phyloP scores from a whole-genome alignment of 1,140 invertebrate genomes.

The Aradophagus sp. region DNA sequence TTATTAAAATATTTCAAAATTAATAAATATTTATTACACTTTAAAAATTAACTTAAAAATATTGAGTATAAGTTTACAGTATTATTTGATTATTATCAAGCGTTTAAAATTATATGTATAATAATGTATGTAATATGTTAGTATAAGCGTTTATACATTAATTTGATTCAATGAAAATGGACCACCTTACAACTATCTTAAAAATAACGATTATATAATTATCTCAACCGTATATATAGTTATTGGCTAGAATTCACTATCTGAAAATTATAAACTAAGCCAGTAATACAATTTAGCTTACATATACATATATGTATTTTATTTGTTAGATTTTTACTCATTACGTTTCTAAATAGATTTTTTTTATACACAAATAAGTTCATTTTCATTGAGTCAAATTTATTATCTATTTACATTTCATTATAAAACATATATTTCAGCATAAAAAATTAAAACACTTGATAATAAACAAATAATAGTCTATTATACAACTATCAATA shows the following conservation, averaged over 20 bases:
- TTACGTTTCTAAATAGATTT: neutral
- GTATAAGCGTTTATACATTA: neutral
- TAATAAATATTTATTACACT: conserved; percentile 5
- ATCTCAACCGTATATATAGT: too few relatives aligned
- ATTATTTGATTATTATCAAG: conserved; percentile 18
- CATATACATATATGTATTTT: too few relatives aligned
- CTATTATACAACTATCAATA: neutral
- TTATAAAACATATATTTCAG: too few relatives aligned
- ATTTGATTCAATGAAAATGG: neutral
- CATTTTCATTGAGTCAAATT: too few relatives aligned
- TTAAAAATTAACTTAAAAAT: neutral
- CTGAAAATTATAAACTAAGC: too few relatives aligned
- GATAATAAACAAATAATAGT: conserved; percentile 3
- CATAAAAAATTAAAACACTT: neutral
- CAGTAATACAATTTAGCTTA: too few relatives aligned
- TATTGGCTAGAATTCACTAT: too few relatives aligned
- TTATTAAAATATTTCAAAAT: conserved; percentile 3
- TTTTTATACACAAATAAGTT: too few relatives aligned
- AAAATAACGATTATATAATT: too few relatives aligned
- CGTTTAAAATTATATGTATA: too few relatives aligned
- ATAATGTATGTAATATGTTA: too few relatives aligned
- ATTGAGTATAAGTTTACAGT: neutral
- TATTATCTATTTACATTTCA: conserved; percentile 3
- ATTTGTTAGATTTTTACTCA: neutral
- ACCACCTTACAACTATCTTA: neutral